Percentiles rank a stretch among this genome's conserved stretches.
Evolutionary conservation across 2,888 invertebrate genomes (phyloP).

Genomic region (Macrophya annulata): DNA sequence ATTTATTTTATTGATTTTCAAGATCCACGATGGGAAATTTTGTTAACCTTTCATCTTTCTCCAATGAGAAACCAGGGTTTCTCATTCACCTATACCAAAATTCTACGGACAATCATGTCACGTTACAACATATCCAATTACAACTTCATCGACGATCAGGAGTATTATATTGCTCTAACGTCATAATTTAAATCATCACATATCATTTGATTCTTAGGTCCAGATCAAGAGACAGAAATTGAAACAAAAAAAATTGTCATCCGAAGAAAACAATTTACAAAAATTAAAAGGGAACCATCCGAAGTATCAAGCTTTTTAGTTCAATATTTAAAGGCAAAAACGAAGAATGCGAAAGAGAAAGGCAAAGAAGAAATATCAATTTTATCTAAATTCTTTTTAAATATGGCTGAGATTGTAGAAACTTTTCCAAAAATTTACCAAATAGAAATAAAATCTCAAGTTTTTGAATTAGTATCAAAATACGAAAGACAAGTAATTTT

Average conservation of each 20-base stretch:
- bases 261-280: not conserved
- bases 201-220: not conserved
- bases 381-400: not conserved
- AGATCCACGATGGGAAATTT: too few relatives aligned
- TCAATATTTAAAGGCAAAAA: not conserved
- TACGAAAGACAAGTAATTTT: not conserved
- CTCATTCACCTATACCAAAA: too few relatives aligned
- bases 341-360: not conserved
- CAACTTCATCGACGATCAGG: not conserved
- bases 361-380: not conserved
- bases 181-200: not conserved
- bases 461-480: not conserved
- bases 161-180: not conserved
- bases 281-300: not conserved
- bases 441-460: not conserved
- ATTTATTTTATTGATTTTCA: too few relatives aligned
- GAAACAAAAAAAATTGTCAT: not conserved
- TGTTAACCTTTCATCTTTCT: too few relatives aligned
- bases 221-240: not conserved
- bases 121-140: not conserved
- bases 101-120: too few relatives aligned
- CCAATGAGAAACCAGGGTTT: too few relatives aligned
- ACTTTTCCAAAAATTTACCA: not conserved
- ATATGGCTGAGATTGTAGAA: not conserved
- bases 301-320: not conserved